Conservation (phyloP, 1,140 invertebrate genomes). For the Bombus vancouverensis region DNA sequence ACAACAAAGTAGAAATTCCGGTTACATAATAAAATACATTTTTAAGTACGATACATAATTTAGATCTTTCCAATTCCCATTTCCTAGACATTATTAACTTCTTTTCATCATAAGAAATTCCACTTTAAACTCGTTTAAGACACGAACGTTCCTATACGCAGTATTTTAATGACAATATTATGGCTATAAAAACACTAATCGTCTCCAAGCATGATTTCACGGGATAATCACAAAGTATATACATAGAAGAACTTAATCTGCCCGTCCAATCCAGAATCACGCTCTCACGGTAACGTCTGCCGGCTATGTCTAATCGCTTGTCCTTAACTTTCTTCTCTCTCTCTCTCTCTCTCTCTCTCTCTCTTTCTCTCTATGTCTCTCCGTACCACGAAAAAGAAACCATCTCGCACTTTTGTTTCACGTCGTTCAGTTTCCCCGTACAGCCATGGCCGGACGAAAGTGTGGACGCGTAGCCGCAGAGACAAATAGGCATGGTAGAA, state of each 20-base stretch:
- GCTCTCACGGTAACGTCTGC: neutral
- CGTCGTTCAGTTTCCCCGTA: conserved; percentile 19
- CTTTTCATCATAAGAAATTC: neutral
- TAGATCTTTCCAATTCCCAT: neutral
- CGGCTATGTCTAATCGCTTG: neutral
- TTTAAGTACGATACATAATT: neutral
- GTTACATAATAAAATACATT: neutral
- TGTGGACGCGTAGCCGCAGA: conserved; percentile 31
- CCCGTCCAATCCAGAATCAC: neutral
- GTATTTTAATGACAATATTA: neutral
- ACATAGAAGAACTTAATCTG: neutral
- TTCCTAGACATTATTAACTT: neutral
- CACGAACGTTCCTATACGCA: neutral
- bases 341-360: too few relatives aligned
- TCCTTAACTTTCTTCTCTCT: too few relatives aligned
- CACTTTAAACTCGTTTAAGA: neutral
- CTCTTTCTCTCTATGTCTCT: too few relatives aligned
- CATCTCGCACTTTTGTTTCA: conserved; percentile 39
- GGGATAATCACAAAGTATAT: neutral
- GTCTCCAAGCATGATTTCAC: neutral
- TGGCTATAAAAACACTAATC: neutral
- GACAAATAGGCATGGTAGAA: conserved; percentile 57
- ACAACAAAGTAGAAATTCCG: neutral
- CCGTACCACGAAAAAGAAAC: neutral
- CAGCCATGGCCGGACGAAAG: conserved; percentile 46